Base-by-base conservation (phyloP, 2,113 vertebrate species). In the Pseudorasbora parva region DNA sequence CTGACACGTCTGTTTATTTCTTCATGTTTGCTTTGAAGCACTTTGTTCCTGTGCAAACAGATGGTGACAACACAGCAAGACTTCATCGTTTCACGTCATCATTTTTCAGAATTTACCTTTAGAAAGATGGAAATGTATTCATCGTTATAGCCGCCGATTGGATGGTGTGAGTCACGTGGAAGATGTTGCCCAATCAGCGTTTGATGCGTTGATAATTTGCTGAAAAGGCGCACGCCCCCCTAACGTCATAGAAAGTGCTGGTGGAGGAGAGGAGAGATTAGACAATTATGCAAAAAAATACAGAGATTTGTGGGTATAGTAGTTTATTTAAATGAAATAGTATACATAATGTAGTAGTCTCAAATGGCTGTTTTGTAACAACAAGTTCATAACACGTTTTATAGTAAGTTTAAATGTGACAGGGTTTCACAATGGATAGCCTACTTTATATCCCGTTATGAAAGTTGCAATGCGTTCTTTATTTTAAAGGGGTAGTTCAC, bases 61-160 rank as follows among this genome's bases (percentile, higher is more conserved):
- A 93, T 90, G 92, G 84, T 86, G 90, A 93, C 89, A 93, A 90
- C 90, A 90, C 88, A 33, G 88, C 88, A 81, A 51, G 62, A 10
- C 86, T 74, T 88, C 90, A 75, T 64, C 49, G 72, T 51, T 62
- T 69, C 78, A 88, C 94, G 92, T 93, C 93, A 92, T 84, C 85
- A 85, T 37, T 84, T 82, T 54, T 81, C 51, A 86, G 47, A 77
- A 82, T 59, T 69, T 86, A 21, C 47, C 14, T 30, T 81, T 60
- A 49, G 73, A 19, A 17, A 23, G 30, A 12, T n/a, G 74, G n/a
- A 59, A 72, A 76, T 84, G 56, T 41, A 9, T 75, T 86, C 90
- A 27, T 77, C 85, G 85, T 78, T 54, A 23, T 90, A 10, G 0
- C 15, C 69, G 6, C 9, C 54, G 76, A 90, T 93, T 93, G 91